Evolutionary conservation across 2,113 vertebrate genomes (phyloP).

Genomic region (Chaenocephalus aceratus): DNA sequence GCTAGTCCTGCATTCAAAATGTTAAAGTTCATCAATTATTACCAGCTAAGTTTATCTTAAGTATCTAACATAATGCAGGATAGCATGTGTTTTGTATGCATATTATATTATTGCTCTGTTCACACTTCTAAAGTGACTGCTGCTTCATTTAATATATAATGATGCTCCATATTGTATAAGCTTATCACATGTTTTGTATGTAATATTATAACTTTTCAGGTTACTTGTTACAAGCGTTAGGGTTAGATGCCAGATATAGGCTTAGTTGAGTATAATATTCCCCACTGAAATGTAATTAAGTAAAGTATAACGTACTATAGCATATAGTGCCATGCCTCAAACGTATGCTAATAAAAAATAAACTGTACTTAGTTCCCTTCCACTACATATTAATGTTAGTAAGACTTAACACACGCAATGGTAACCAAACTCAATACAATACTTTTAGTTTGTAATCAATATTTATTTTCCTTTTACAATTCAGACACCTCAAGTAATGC

Average conservation of each 20-base stretch:
- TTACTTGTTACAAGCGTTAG: background rate
- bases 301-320: too few species aligned
- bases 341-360: too few species aligned
- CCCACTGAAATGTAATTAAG: too few species aligned
- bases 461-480: background rate
- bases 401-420: background rate
- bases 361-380: background rate
- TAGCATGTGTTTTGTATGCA: too few species aligned
- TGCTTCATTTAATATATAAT: background rate
- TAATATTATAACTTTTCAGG: background rate
- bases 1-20: too few species aligned
- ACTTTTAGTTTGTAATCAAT: background rate
- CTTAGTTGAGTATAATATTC: background rate
- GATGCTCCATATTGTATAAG: background rate
- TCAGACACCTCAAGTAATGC: constrained; percentile 45
- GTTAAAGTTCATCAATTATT: too few species aligned
- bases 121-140: too few species aligned
- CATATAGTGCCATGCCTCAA: too few species aligned
- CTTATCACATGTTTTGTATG: background rate
- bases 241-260: background rate
- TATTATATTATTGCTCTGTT: too few species aligned
- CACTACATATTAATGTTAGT: background rate
- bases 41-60: too few species aligned
- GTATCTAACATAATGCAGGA: too few species aligned
- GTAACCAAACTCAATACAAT: background rate